Conservation (phyloP, 2,113 vertebrate genomes). For the Uria aalge region DNA sequence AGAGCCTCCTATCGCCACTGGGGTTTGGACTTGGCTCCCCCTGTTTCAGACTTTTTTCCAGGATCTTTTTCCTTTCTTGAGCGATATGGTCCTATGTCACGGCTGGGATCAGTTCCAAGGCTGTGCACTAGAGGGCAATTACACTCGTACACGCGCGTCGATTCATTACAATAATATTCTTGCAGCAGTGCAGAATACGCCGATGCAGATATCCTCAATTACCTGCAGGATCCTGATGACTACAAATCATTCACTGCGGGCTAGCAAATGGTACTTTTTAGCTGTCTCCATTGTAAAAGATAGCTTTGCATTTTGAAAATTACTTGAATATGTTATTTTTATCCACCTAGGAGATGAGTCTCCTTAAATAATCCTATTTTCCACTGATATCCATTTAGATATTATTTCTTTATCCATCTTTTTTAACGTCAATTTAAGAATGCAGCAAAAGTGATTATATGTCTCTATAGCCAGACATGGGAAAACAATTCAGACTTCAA, state of each 20-base stretch:
- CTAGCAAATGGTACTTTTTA: slow-evolving; percentile 62
- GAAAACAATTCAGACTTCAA: slow-evolving; percentile 58
- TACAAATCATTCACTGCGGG: slow-evolving; percentile 65
- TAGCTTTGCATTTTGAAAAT: slow-evolving; percentile 68
- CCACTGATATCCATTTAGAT: slow-evolving; percentile 38
- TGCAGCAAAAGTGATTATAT: slow-evolving; percentile 10
- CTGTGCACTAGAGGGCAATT: slow-evolving; percentile 70
- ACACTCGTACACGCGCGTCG: neutral
- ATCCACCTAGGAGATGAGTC: slow-evolving; percentile 44
- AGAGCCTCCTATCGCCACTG: neutral
- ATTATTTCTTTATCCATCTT: slow-evolving; percentile 51
- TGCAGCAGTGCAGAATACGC: slow-evolving; percentile 19
- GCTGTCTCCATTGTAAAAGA: slow-evolving; percentile 50
- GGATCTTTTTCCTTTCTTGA: neutral
- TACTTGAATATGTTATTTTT: slow-evolving; percentile 70
- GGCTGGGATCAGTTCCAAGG: slow-evolving; percentile 52
- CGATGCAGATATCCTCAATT: slow-evolving; percentile 65
- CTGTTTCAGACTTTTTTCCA: neutral
- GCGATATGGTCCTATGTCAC: neutral
- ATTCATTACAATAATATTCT: slow-evolving; percentile 47
- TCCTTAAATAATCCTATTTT: slow-evolving; percentile 64
- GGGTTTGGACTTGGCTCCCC: neutral
- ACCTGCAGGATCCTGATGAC: slow-evolving; percentile 70
- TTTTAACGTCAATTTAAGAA: slow-evolving; percentile 47
- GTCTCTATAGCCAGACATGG: slow-evolving; percentile 9